Conservation (phyloP, 2,888 invertebrate species). For the Caenorhabditis japonica region DNA sequence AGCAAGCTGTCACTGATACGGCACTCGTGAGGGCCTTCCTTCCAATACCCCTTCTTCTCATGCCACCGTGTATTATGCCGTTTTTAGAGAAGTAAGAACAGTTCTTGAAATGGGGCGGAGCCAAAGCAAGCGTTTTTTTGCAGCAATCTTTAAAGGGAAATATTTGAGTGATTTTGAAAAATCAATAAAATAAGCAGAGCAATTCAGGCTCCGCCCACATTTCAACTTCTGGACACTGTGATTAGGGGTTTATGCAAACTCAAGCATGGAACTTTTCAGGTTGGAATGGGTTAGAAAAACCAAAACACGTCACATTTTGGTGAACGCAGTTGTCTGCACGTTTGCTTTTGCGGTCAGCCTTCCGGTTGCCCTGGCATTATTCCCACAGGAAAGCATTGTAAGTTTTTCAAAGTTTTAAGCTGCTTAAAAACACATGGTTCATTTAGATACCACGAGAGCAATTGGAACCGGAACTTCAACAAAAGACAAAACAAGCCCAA, state of each 20-base stretch:
- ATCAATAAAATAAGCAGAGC: no score
- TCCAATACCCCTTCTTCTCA: constrained; percentile 70
- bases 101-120: not conserved
- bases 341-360: constrained; percentile 79
- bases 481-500: constrained; percentile 40
- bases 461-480: constrained; percentile 54
- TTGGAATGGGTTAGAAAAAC: constrained; percentile 77
- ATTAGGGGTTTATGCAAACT: no score
- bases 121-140: not conserved
- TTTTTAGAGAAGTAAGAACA: constrained; percentile 68
- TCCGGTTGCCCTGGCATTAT: constrained; percentile 80
- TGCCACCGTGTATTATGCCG: constrained; percentile 74
- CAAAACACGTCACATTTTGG: constrained; percentile 78
- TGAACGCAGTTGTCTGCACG: constrained; percentile 79
- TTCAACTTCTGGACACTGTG: no score
- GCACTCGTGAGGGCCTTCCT: constrained; percentile 73
- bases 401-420: constrained; percentile 11
- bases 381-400: constrained; percentile 78
- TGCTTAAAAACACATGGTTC: not conserved
- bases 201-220: no score
- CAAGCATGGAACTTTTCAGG: constrained; percentile 46
- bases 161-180: not conserved
- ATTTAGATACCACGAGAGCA: constrained; percentile 53
- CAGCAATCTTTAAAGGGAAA: no score
- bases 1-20: constrained; percentile 75